These are phyloP conservation scores for Patagioenas fasciata DNA, from an alignment of 2,113 vertebrate species.

Conservation along the genomic window DNA sequence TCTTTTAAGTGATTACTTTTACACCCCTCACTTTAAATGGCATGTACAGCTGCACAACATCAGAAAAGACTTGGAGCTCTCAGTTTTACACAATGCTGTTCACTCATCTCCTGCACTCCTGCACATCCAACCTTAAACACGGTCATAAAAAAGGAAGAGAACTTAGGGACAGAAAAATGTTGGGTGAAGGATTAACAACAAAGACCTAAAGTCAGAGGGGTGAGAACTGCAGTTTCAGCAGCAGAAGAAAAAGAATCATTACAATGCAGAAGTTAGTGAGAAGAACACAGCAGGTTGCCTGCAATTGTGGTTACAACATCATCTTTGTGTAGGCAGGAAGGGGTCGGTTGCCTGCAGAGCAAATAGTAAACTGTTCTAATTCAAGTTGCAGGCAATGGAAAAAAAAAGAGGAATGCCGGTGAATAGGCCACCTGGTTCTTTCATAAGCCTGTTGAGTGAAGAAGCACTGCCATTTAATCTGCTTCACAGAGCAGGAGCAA, in stretches of 20 bases:
- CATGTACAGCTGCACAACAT: not conserved
- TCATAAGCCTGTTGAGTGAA: not conserved
- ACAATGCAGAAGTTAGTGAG: not conserved
- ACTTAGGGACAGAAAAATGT: not conserved
- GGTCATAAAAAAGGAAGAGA: not conserved
- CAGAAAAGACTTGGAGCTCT: not conserved
- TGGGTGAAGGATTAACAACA: not conserved
- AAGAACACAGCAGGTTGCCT: not conserved
- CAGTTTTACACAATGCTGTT: not conserved
- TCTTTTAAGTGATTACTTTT: not conserved
- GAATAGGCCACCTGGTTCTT: not conserved
- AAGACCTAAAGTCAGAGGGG: not conserved
- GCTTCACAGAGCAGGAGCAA: not conserved
- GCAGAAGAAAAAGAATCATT: not conserved
- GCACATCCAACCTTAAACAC: rapidly evolving
- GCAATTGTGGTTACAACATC: not conserved
- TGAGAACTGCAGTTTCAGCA: not conserved
- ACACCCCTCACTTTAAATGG: rapidly evolving
- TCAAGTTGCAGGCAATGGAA: not conserved
- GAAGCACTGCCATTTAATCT: not conserved
- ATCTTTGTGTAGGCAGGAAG: not conserved
- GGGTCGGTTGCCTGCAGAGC: not conserved
- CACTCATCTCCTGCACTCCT: not conserved
- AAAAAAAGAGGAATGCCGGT: not conserved
- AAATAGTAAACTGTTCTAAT: not conserved